Base-by-base conservation (phyloP, 2,888 invertebrate genomes). In the Agrotis exclamationis region DNA sequence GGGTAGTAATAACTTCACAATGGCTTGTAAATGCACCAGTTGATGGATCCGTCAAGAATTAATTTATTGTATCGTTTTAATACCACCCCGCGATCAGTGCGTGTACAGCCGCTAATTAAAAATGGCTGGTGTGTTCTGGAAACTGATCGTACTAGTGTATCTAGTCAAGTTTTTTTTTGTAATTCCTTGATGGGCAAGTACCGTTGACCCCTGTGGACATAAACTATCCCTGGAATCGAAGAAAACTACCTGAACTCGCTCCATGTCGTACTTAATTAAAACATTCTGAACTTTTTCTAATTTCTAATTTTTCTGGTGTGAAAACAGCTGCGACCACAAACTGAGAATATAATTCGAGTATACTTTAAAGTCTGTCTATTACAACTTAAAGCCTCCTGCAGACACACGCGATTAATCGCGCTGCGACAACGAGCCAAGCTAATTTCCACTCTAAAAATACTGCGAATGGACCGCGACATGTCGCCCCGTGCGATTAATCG, bases 21-120 rank as follows among this genome's bases (percentile, higher is more conserved):
- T 86, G 82, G 84, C 86, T 85, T 86, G 85, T 89, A 89, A 88
- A 88, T 78, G 72, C 83, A 76, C 75, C 64, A 75, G 79, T 86
- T 89, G 90, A 91, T 90, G 88, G 85, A 87, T 85, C 85, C 83
- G 87, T 86, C 90, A 88, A 86, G 83, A 86, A 87, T 87, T 86
- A 90, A 91, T 90, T 90, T 91, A 91, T 90, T 83, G 86, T 85
- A 87, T 85, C 78, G 84, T 85, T 87, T 85, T 85, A 86, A 88
- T 88, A 85, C 80, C 79, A 72, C 62, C 66, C 67, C 51, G 56
- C 65, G 74, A 80, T 77, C 75, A 67, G 53, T 69, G 68, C 75
- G 70, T 83, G 81, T 72, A 64, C 76, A 69, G 70, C 59, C 70
- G 70, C 78, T 82, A 83, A 87, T 86, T 84, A 85, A 86, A 87